Evolutionary conservation across 2,113 vertebrate genomes (phyloP).

Genomic region (Oenanthe oenanthe): DNA sequence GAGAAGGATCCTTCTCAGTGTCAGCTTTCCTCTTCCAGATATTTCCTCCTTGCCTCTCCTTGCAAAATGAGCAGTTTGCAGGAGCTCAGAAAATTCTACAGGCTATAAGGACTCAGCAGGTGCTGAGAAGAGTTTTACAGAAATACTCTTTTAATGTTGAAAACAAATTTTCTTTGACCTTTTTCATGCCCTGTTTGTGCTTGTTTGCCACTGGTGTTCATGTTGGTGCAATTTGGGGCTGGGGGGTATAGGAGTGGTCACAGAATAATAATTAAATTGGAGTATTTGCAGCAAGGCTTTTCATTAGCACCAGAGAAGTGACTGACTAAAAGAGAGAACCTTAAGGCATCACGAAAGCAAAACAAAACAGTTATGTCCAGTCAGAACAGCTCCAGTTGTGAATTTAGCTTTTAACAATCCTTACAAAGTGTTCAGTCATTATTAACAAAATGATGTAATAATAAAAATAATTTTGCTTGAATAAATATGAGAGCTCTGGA

Average conservation of each 20-base stretch:
- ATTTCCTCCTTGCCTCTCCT: neutral
- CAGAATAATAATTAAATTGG: constrained; percentile 27
- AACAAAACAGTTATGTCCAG: constrained; percentile 58
- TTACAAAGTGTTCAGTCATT: constrained; percentile 11
- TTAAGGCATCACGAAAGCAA: constrained; percentile 41
- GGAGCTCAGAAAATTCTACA: neutral
- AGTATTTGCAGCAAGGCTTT: constrained; percentile 37
- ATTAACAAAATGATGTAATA: constrained; percentile 45
- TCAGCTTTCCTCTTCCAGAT: neutral
- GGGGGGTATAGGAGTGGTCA: constrained; percentile 50
- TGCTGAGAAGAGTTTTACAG: neutral
- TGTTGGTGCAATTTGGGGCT: constrained; percentile 52
- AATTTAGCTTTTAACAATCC: constrained; percentile 13
- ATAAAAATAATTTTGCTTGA: constrained; percentile 3
- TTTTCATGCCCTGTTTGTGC: constrained; percentile 33
- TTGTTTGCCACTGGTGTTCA: constrained; percentile 21
- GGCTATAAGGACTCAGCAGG: neutral
- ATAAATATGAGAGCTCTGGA: constrained; percentile 15
- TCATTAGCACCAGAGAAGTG: constrained; percentile 43
- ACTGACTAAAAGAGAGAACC: constrained; percentile 28
- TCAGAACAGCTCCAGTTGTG: constrained; percentile 42
- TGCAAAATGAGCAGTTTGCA: neutral
- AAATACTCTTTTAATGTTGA: neutral
- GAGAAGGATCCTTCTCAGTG: neutral
- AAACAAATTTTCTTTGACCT: constrained; percentile 51